A percentile compares a stretch with the other conserved stretches of the same genome.
Evolutionary conservation across 2,797 vertebrate species (phyloP).

Genomic region (Intellagama lesueurii): DNA sequence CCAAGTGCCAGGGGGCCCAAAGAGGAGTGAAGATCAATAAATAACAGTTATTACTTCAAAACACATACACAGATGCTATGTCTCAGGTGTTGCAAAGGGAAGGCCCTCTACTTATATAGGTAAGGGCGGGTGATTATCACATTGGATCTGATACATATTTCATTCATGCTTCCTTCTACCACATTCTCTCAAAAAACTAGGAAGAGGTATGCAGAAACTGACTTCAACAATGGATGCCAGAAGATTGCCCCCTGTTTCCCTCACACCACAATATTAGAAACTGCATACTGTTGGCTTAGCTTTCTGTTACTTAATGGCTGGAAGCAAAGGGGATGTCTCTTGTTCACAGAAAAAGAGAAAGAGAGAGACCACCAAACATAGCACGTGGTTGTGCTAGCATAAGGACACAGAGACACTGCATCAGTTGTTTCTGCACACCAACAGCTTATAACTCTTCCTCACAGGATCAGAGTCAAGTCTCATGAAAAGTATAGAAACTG

Average conservation of each 20-base stretch:
- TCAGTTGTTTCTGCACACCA: too few species aligned
- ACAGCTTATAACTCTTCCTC: too few species aligned
- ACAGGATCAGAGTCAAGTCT: too few species aligned
- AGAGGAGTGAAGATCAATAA: background rate
- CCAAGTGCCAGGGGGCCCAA: background rate
- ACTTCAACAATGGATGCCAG: background rate
- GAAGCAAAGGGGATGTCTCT: background rate
- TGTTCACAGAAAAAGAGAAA: background rate
- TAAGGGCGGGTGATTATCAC: too few species aligned
- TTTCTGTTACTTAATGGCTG: background rate
- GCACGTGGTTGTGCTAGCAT: background rate
- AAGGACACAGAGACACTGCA: too few species aligned
- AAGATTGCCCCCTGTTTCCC: background rate
- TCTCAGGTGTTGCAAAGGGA: background rate
- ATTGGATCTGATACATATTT: too few species aligned
- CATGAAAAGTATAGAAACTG: too few species aligned
- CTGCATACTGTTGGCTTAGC: background rate
- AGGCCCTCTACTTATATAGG: background rate
- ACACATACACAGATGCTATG: background rate
- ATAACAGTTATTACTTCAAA: background rate
- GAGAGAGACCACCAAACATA: too few species aligned
- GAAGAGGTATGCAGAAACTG: background rate
- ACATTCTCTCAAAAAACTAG: background rate
- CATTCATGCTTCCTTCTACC: too few species aligned
- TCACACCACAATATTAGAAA: background rate